Conservation (phyloP, 1,140 invertebrate genomes). For the Caenorhabditis brenneri region DNA sequence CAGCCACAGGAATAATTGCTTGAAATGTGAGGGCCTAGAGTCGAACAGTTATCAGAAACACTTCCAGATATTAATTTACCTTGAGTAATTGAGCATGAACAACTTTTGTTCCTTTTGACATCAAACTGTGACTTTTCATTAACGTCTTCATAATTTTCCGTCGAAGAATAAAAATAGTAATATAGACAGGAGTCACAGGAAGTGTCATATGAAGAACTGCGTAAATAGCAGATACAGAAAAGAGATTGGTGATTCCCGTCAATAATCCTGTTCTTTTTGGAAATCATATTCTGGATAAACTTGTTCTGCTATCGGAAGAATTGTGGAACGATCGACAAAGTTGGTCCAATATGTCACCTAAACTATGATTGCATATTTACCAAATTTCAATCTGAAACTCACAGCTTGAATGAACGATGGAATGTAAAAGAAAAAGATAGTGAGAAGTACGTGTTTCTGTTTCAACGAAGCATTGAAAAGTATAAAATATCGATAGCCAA, state of each 20-base stretch:
- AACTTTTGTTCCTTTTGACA: constrained; percentile 9
- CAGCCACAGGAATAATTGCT: neutral
- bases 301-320: neutral
- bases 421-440: constrained; percentile 4
- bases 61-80: neutral
- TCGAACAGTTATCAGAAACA: neutral
- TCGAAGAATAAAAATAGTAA: constrained; percentile 3
- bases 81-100: constrained; percentile 41
- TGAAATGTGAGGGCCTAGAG: neutral
- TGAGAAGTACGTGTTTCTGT: neutral
- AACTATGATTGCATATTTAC: neutral
- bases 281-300: constrained; percentile 18
- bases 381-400: neutral
- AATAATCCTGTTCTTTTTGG: neutral
- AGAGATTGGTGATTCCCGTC: neutral
- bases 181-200: constrained; percentile 24
- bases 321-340: constrained; percentile 4
- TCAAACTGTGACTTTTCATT: neutral
- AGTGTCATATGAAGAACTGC: constrained; percentile 39
- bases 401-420: constrained; percentile 38
- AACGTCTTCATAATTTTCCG: neutral
- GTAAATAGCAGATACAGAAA: neutral
- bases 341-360: neutral
- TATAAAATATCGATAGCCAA: constrained; percentile 39
- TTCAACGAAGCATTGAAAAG: neutral